Conservation (phyloP, 2,113 vertebrate genomes). For the Carassius carassius region DNA sequence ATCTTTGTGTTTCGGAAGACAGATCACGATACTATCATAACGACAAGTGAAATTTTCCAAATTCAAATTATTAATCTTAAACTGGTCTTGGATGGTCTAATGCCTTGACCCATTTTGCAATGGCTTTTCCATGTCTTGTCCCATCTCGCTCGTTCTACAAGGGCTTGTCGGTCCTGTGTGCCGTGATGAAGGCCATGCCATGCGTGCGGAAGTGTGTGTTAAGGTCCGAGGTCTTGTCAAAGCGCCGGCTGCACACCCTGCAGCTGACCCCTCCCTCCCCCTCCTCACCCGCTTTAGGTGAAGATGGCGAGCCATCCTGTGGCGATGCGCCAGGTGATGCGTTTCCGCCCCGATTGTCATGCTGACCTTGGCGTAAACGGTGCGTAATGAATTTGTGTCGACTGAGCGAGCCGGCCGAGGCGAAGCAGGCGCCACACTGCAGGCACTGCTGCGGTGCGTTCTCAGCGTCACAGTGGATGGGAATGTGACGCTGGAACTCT, state of each 20-base stretch:
- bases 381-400: conserved; percentile 93
- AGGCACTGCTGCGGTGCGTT: conserved; percentile 83
- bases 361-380: conserved; percentile 77
- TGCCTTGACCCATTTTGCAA: conserved; percentile 84
- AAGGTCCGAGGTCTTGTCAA: conserved; percentile 86
- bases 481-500: conserved; percentile 77
- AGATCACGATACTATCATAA: conserved; percentile 21
- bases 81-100: conserved; percentile 58
- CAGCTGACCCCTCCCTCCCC: conserved; percentile 78
- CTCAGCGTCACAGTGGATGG: conserved; percentile 78
- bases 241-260: conserved; percentile 86
- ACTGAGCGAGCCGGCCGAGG: conserved; percentile 83
- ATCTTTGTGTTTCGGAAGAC: conserved; percentile 34
- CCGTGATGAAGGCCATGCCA: conserved; percentile 94
- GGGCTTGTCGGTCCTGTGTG: conserved; percentile 80
- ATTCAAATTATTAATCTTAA: not conserved
- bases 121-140: conserved; percentile 67
- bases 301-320: conserved; percentile 53
- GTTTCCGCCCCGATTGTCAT: conserved; percentile 55
- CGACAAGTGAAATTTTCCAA: not conserved
- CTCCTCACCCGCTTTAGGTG: conserved; percentile 59
- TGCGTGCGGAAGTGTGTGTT: conserved; percentile 97
- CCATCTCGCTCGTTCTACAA: conserved; percentile 43
- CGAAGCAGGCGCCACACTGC: conserved; percentile 91
- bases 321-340: conserved; percentile 59